Evolutionary conservation across 1,140 invertebrate species (phyloP).

Genomic region (Bombus affinis): DNA sequence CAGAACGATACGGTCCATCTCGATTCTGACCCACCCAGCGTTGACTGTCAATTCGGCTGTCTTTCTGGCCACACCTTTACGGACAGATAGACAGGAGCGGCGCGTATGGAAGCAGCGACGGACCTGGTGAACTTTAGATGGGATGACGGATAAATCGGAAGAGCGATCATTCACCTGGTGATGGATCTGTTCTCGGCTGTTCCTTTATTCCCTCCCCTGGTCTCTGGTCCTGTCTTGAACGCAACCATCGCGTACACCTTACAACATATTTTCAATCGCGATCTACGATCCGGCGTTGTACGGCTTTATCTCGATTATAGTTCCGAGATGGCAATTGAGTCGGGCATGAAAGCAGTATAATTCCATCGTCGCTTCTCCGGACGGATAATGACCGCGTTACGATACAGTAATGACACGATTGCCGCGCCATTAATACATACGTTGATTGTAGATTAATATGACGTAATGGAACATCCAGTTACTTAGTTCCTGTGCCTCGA

Average conservation of each 20-base stretch:
- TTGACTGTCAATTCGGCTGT: conserved; percentile 55
- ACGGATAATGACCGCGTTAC: conserved; percentile 38
- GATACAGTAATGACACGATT: conserved; percentile 50
- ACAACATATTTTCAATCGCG: conserved; percentile 59
- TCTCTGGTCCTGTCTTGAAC: neutral
- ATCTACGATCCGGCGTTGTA: conserved; percentile 40
- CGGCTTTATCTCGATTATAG: conserved; percentile 63
- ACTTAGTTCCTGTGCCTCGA: neutral
- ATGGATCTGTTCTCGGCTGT: conserved; percentile 67
- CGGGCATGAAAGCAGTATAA: conserved; percentile 47
- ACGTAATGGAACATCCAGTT: conserved; percentile 34
- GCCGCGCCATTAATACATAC: conserved; percentile 16
- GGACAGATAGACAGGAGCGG: conserved; percentile 29
- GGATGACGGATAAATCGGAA: conserved; percentile 65
- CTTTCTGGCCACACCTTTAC: conserved; percentile 56
- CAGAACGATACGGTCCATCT: neutral
- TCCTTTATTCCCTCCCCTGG: conserved; percentile 42
- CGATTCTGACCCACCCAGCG: neutral
- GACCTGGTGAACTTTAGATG: conserved; percentile 57
- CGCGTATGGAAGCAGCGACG: conserved; percentile 28
- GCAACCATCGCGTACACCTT: conserved; percentile 49
- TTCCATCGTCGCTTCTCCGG: conserved; percentile 30
- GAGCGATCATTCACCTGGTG: conserved; percentile 63
- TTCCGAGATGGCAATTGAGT: conserved; percentile 46
- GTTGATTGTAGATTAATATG: conserved; percentile 56